These are phyloP conservation scores for Lates japonicus DNA, from an alignment of 2,797 vertebrate species.

Conservation along the genomic window DNA sequence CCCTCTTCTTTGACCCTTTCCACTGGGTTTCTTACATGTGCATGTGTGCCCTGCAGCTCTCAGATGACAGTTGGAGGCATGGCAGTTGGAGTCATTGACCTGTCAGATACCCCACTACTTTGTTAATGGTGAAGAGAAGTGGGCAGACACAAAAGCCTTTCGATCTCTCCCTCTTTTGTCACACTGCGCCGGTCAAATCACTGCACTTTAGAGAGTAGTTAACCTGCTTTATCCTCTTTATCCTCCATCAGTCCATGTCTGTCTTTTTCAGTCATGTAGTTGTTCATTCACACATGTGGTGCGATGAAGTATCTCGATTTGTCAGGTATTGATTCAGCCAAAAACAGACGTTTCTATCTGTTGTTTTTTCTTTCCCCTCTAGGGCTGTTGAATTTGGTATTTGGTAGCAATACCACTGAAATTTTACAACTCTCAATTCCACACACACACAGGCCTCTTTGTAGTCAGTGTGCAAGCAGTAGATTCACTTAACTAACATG, in stretches of 20 bases:
- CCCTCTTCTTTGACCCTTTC: slow-evolving; percentile 32
- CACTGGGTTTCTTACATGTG: background rate
- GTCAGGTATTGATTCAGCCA: background rate
- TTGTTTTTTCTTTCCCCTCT: background rate
- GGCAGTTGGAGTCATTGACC: slow-evolving; percentile 44
- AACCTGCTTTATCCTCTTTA: slow-evolving; percentile 1
- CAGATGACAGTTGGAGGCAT: slow-evolving; percentile 26
- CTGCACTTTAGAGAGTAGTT: slow-evolving; percentile 11
- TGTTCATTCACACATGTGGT: background rate
- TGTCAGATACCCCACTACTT: slow-evolving; percentile 30
- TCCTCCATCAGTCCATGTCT: background rate
- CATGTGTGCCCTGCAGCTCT: slow-evolving; percentile 29
- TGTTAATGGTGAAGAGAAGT: slow-evolving; percentile 26
- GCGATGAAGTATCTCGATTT: background rate
- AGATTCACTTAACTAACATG: too few species aligned
- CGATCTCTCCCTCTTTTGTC: slow-evolving; percentile 13
- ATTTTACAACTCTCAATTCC: background rate
- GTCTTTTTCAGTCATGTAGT: background rate
- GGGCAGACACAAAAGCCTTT: slow-evolving; percentile 10
- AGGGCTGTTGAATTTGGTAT: too few species aligned
- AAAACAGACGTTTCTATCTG: background rate
- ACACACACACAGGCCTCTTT: too few species aligned
- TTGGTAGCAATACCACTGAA: too few species aligned
- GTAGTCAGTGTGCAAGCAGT: too few species aligned
- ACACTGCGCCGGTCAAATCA: background rate